Percentiles rank a stretch among this genome's conserved stretches.
Evolutionary conservation across 2,888 invertebrate species (phyloP).

Genomic region (Peribatodes rhomboidaria): DNA sequence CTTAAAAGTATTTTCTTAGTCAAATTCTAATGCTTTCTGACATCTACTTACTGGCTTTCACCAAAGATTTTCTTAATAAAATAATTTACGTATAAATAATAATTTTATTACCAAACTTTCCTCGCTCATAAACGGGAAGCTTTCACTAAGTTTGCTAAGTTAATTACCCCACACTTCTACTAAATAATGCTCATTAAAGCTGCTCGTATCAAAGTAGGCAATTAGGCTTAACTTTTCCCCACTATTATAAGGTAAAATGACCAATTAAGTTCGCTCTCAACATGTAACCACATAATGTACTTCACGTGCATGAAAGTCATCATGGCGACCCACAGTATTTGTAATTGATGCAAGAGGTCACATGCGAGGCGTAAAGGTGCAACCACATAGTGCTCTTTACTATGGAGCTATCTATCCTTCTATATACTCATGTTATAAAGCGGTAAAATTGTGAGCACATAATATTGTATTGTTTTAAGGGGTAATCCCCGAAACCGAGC

Average conservation of each 20-base stretch:
- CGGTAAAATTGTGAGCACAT: too few relatives aligned
- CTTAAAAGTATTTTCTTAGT: too few relatives aligned
- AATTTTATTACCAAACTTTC: neutral
- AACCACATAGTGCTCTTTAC: neutral
- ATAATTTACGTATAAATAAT: neutral
- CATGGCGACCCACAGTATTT: conserved; percentile 15
- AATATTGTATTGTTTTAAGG: too few relatives aligned
- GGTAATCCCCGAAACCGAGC: too few relatives aligned
- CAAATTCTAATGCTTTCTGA: too few relatives aligned
- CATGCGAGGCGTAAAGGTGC: conserved; percentile 36
- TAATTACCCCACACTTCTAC: conserved; percentile 10
- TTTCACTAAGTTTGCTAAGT: conserved; percentile 10
- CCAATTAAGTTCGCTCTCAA: conserved; percentile 26
- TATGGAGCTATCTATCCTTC: neutral
- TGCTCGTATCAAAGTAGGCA: conserved; percentile 22
- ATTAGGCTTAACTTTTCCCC: conserved; percentile 27
- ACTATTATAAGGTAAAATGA: conserved; percentile 30
- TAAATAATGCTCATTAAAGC: conserved; percentile 30
- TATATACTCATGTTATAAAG: too few relatives aligned
- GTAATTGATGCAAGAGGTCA: conserved; percentile 41
- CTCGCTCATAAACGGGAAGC: conserved; percentile 4
- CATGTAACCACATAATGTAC: conserved; percentile 21
- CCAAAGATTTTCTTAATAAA: neutral
- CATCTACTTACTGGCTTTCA: too few relatives aligned
- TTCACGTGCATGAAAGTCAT: conserved; percentile 31